These are phyloP conservation scores for Leucoptera coffeella DNA, from an alignment of 2,888 invertebrate genomes.

Conservation along the genomic window DNA sequence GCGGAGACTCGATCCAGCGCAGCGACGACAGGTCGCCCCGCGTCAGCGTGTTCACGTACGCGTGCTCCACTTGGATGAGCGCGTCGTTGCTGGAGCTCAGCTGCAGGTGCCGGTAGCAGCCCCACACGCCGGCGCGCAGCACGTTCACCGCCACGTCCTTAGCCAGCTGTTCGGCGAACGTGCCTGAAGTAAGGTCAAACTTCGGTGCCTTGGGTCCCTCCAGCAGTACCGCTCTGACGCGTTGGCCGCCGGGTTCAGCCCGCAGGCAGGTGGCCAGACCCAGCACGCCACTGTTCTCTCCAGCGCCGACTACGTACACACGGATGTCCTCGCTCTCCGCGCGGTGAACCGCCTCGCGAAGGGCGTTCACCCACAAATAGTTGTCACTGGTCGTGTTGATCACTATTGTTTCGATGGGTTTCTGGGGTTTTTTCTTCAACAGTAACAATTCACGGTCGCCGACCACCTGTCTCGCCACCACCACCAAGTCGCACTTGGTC, in stretches of 20 bases:
- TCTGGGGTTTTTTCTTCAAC: constrained; percentile 48
- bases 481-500: constrained; percentile 21
- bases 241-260: constrained; percentile 77
- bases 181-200: constrained; percentile 51
- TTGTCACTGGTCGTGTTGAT: constrained; percentile 63
- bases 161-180: constrained; percentile 58
- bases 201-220: constrained; percentile 56
- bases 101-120: constrained; percentile 76
- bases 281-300: constrained; percentile 68
- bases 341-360: constrained; percentile 70
- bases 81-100: constrained; percentile 41
- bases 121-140: constrained; percentile 76
- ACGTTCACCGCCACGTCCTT: constrained; percentile 86
- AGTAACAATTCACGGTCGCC: constrained; percentile 61
- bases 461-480: constrained; percentile 45
- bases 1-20: constrained; percentile 85
- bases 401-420: constrained; percentile 33
- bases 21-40: constrained; percentile 89
- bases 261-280: constrained; percentile 89
- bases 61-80: constrained; percentile 70
- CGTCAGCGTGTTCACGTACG: constrained; percentile 88
- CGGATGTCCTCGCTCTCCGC: constrained; percentile 54
- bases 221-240: constrained; percentile 66
- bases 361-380: constrained; percentile 73
- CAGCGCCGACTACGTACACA: constrained; percentile 64